Evolutionary conservation across 2,113 vertebrate genomes (phyloP).

Genomic region (Corythoichthys intestinalis): DNA sequence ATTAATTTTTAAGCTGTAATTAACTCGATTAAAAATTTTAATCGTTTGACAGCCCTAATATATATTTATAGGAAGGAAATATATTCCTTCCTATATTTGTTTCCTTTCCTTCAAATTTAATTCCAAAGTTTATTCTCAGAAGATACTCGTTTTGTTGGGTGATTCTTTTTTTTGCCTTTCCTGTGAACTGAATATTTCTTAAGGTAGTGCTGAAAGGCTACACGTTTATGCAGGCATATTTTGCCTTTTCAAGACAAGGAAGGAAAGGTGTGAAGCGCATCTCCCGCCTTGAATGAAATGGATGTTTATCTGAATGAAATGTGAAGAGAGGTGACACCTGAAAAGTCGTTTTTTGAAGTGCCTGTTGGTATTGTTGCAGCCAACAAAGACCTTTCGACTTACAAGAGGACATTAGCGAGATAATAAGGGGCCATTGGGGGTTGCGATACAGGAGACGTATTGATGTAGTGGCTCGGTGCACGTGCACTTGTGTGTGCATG

Average conservation of each 20-base stretch:
- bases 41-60: too few relatives aligned
- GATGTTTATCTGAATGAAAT: slow-evolving; percentile 48
- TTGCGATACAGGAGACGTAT: slow-evolving; percentile 13
- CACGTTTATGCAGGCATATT: slow-evolving; percentile 15
- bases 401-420: slow-evolving; percentile 58
- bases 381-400: slow-evolving; percentile 68
- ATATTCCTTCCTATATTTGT: too few relatives aligned
- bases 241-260: slow-evolving; percentile 30
- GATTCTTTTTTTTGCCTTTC: too few relatives aligned
- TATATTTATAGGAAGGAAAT: too few relatives aligned
- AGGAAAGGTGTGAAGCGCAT: slow-evolving; percentile 37
- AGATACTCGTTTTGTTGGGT: too few relatives aligned
- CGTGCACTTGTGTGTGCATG: not conserved
- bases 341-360: slow-evolving; percentile 72
- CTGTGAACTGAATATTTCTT: too few relatives aligned
- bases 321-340: slow-evolving; percentile 61
- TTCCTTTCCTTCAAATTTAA: too few relatives aligned
- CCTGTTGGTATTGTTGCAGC: slow-evolving; percentile 67
- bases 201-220: too few relatives aligned
- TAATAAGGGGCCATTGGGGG: slow-evolving; percentile 13
- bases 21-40: too few relatives aligned
- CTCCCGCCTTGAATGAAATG: slow-evolving; percentile 43
- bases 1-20: too few relatives aligned
- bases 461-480: slow-evolving; percentile 9
- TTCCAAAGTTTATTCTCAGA: too few relatives aligned